These are phyloP conservation scores for Agrochola macilenta DNA, from an alignment of 2,888 invertebrate genomes.

Conservation along the genomic window DNA sequence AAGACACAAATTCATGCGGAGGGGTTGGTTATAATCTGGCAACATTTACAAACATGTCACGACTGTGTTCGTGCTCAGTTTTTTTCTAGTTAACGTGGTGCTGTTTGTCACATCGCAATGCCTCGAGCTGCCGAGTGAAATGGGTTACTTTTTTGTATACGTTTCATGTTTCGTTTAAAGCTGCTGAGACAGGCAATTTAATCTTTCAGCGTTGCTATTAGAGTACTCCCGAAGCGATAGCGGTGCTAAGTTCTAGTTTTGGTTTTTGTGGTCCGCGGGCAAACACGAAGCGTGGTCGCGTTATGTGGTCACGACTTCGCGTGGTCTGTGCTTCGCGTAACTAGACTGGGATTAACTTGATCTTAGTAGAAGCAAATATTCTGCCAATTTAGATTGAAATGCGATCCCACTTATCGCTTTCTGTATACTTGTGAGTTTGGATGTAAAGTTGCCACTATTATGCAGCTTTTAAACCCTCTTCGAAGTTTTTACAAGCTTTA, in stretches of 20 bases:
- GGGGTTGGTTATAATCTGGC: constrained; percentile 79
- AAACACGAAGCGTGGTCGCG: constrained; percentile 69
- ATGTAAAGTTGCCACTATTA: neutral
- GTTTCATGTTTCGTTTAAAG: constrained; percentile 73
- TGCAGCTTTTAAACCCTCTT: neutral
- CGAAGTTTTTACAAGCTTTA: neutral
- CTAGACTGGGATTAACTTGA: constrained; percentile 53
- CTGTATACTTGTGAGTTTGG: neutral
- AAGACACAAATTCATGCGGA: constrained; percentile 79
- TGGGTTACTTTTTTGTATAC: constrained; percentile 80
- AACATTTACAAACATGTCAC: constrained; percentile 86
- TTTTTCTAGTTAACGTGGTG: constrained; percentile 77
- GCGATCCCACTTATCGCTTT: constrained; percentile 15
- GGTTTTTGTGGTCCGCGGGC: constrained; percentile 76
- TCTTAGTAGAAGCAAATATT: constrained; percentile 39
- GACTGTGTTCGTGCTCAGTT: constrained; percentile 72
- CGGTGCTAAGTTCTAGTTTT: constrained; percentile 67
- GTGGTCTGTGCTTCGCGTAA: constrained; percentile 36
- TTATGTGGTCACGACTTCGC: constrained; percentile 66
- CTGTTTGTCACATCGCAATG: constrained; percentile 75
- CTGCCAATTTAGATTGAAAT: constrained; percentile 39
- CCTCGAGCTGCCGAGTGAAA: constrained; percentile 80
- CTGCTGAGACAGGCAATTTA: constrained; percentile 71
- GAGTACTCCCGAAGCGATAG: constrained; percentile 70
- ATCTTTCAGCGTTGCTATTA: constrained; percentile 72